Base-by-base conservation (phyloP, 2,797 vertebrate genomes). In the Ptychobarbus kaznakovi region DNA sequence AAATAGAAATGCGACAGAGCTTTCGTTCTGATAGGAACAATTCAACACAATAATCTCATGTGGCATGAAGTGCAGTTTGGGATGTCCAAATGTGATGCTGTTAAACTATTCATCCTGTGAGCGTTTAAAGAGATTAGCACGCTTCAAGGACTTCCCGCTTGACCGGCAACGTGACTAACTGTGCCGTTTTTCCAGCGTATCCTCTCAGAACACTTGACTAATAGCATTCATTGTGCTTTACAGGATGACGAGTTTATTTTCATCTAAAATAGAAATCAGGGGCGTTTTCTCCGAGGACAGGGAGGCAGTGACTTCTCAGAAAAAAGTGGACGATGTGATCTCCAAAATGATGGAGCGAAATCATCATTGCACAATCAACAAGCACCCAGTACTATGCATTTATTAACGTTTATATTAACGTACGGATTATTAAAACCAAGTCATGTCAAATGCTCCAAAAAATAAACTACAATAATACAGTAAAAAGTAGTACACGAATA, bases 151-250 rank as follows among this genome's bases (percentile, higher is more conserved):
- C 84, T 81, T 83, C 76, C 65, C 46, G 51, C 65, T 84, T 81
- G 56, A 84, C 87, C 68, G 56, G 70, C 70, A 81, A 81, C 44
- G 80, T 84, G 82, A 84, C 82, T 42, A 35, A 84, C 51, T 66
- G 66, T 42, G 78, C 76, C 44, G 51, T 75, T 86, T 86, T 80
- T 80, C 65, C 66, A 51, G 40, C 0, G 16, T 15, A 65, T 81
- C 79, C 83, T 68, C 20, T 73, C 58, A 35, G 56, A 73, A 56
- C n/a, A 61, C 61, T 75, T 81, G 69, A 58, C 51, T 58, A 58
- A 76, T 76, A 44, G 69, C 46, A 32, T 56, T 51, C 80, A 51
- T 81, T 53, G 66, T 69, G 20, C 65, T 44, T 79, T 68, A 66
- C 49, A 74, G 81, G 70, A 63, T 56, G 56, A 79, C 44, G 58